Evolutionary conservation across 1,140 invertebrate genomes (phyloP).

Genomic region (Anastrepha obliqua): DNA sequence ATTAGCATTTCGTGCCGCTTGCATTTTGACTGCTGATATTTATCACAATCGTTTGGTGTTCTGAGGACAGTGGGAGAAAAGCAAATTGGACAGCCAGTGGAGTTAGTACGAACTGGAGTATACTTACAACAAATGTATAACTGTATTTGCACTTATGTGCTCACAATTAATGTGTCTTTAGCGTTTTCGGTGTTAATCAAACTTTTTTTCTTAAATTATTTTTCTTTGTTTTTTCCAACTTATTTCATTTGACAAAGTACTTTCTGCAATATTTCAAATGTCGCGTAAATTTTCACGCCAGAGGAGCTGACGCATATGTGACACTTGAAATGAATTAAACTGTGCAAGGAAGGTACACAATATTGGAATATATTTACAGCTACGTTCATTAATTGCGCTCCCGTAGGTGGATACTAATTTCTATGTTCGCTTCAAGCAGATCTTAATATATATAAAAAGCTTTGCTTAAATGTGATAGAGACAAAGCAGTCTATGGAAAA

Average conservation of each 20-base stretch:
- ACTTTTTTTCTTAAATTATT: background rate
- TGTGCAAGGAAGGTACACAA: no score
- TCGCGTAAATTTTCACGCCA: slow-evolving; percentile 35
- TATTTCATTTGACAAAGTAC: slow-evolving; percentile 1
- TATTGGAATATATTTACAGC: no score
- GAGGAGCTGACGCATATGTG: background rate
- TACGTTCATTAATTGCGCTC: no score
- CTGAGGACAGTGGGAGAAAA: background rate
- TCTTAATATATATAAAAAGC: no score
- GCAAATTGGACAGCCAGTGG: background rate
- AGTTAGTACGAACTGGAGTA: background rate
- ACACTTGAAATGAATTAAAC: background rate
- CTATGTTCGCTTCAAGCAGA: no score
- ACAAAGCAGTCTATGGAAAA: no score
- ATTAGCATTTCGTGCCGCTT: background rate
- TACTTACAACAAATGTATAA: no score
- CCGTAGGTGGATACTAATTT: no score
- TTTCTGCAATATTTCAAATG: slow-evolving; percentile 28
- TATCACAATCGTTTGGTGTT: background rate
- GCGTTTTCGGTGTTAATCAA: background rate
- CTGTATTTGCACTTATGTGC: background rate
- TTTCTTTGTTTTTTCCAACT: background rate
- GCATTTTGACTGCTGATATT: background rate
- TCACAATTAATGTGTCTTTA: slow-evolving; percentile 16
- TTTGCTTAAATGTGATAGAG: no score